These are phyloP conservation scores for Natator depressus DNA, from an alignment of 2,113 vertebrate genomes.

Conservation along the genomic window DNA sequence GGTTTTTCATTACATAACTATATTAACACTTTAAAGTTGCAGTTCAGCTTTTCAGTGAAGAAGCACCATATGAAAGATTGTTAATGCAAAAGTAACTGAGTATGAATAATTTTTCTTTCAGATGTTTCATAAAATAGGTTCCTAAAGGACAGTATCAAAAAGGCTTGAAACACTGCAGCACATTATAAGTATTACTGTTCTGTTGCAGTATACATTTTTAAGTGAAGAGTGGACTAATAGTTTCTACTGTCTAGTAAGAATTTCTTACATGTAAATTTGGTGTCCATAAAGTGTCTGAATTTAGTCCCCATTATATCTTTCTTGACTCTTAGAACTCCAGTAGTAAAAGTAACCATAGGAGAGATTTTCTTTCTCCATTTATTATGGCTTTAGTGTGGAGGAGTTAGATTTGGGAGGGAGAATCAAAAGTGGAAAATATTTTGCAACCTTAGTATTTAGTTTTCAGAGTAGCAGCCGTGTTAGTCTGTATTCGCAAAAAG, in stretches of 20 bases:
- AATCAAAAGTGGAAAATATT: slow-evolving; percentile 42
- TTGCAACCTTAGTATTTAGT: slow-evolving; percentile 38
- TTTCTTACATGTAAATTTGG: slow-evolving; percentile 35
- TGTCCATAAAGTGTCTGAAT: background rate
- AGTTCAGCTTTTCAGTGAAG: background rate
- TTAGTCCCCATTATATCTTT: slow-evolving; percentile 39
- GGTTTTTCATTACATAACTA: background rate
- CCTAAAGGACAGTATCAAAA: background rate
- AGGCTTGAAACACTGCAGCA: background rate
- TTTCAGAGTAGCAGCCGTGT: too few species aligned
- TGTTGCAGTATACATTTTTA: background rate
- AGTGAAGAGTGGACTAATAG: slow-evolving; percentile 10
- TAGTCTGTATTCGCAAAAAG: too few species aligned
- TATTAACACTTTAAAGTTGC: background rate
- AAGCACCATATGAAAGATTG: background rate
- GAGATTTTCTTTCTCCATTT: slow-evolving; percentile 34
- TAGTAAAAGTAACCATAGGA: slow-evolving; percentile 54
- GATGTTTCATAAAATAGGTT: background rate
- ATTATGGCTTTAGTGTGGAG: slow-evolving; percentile 55
- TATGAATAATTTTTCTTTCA: background rate
- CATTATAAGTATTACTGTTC: background rate
- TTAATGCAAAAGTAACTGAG: background rate
- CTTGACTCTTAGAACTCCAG: slow-evolving; percentile 55
- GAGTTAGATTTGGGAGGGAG: slow-evolving; percentile 12
- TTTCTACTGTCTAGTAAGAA: background rate